Base-by-base conservation (phyloP, 2,113 vertebrate genomes). In the Orthonyx spaldingii region DNA sequence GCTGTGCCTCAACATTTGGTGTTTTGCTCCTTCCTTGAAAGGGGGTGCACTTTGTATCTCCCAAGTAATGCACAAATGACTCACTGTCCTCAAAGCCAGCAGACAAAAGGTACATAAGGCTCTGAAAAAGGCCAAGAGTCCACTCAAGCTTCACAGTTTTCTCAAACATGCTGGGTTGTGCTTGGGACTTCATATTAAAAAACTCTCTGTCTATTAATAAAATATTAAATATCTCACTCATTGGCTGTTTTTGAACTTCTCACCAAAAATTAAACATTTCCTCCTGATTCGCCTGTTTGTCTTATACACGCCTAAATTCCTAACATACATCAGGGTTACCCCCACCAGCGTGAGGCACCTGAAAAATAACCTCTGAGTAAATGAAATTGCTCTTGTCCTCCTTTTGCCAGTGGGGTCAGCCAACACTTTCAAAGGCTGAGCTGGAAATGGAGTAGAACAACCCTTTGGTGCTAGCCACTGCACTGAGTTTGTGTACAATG, bases 331-430 rank as follows among this genome's bases (percentile, higher is more conserved):
- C 20, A 46, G 39, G 53, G 35, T 72, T 41, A 50, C 3, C 47
- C 52, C 33, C 33, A 9, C n/a, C 68, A 69, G 28, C 0, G 0
- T 24, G 1, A 26, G 26, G 37, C n/a, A 37, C 20, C 49, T 35
- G 6, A 72, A 79, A 63, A 46, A 53, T 23, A 65, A n/a, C 50
- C 21, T 74, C 4, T 20, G 21, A 24, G 24, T 16, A 46, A 41
- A 59, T 1, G n/a, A 11, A 33, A 26, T 5, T 72, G 66, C 30
- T 37, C 50, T 42, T 12, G 8, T 50, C 21, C 39, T 70, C 39
- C 13, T 80, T 52, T 21, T 59, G 23, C 47, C 57, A 42, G 59
- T 22, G 52, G 30, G 69, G 53, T 63, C 70, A 35, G 11, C 52
- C 21, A 47, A 23, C 7, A 5, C 56, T 17, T 74, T 16, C 35